Base-by-base conservation (phyloP, 2,797 vertebrate species). In the Galago senegalensis region DNA sequence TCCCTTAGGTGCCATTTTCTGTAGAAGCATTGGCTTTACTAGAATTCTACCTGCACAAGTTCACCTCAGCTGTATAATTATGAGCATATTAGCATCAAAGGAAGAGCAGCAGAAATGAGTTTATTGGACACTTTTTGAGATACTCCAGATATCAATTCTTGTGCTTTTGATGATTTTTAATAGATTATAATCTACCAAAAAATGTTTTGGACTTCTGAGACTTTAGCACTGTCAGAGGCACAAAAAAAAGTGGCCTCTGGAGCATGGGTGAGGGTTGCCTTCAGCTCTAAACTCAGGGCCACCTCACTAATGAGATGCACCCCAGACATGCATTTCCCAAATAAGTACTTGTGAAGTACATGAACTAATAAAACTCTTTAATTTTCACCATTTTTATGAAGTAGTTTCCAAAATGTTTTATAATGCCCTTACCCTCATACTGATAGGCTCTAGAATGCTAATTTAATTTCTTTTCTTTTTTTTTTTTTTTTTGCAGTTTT, bases 171-270 rank as follows among this genome's bases (percentile, higher is more conserved):
- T 40, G 10, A 91, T n/a, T 79, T 91, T 94, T 82, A 94, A 93
- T 81, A 46, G 56, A 86, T 46, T 75, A 43, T 10, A 61, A 76
- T 75, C 63, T 76, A 80, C 40, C 70, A 73, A 93, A 73, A 17
- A 76, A 80, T 63, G 0, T 49, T 76, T 94, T 63, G 89, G 23
- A 92, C 86, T 88, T 94, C 91, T 89, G 85, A 93, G 16, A 67
- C 67, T 92, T 34, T 34, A 82, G 72, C 60, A 12, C 37, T 46
- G 8, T 77, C n/a, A 49, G n/a, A 94, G n/a, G 40, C 34, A 72
- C n/a, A 23, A 40, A 85, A 83, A 80, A 61, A 83, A 9, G 20
- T 81, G 70, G 80, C 7, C 13, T 94, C 37, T 70, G 43, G 34
- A 60, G 18, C 72, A n/a, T 65, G 34, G 7, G 34, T 75, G 53